phyloP scores from a whole-genome alignment of 2,888 invertebrate genomes.

The Drosophila anceps region DNA sequence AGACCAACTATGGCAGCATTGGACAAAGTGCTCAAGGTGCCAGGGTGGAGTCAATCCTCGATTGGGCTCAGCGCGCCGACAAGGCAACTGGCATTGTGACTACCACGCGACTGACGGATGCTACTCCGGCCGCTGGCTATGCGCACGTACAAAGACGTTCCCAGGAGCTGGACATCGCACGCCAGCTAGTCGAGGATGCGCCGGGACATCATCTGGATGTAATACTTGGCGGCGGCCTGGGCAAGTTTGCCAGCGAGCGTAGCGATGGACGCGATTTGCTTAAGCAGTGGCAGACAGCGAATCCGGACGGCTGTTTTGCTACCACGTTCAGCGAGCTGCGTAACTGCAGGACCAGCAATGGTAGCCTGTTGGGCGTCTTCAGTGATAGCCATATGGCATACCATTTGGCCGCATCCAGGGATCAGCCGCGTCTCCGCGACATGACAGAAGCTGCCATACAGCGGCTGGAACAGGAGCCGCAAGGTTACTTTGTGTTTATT shows the following conservation, averaged over 20 bases:
- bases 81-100: conserved; percentile 90
- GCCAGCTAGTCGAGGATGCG: conserved; percentile 88
- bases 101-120: conserved; percentile 92
- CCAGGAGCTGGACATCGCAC: conserved; percentile 92
- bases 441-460: conserved; percentile 89
- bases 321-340: conserved; percentile 87
- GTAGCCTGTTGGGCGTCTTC: conserved; percentile 84
- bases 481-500: conserved; percentile 88
- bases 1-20: conserved; percentile 89
- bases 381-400: conserved; percentile 87
- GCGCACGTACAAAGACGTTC: conserved; percentile 88
- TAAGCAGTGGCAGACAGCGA: conserved; percentile 86
- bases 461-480: conserved; percentile 86
- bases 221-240: conserved; percentile 91
- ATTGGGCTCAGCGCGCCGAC: conserved; percentile 88
- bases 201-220: conserved; percentile 91
- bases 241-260: conserved; percentile 87
- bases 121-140: conserved; percentile 90
- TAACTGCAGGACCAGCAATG: conserved; percentile 83
- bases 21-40: conserved; percentile 90
- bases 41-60: conserved; percentile 88
- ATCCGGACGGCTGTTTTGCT: conserved; percentile 86
- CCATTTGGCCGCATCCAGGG: conserved; percentile 85
- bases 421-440: conserved; percentile 88
- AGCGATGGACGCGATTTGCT: conserved; percentile 54